phyloP scores from a whole-genome alignment of 2,113 vertebrate species.

The Etia nguti region DNA sequence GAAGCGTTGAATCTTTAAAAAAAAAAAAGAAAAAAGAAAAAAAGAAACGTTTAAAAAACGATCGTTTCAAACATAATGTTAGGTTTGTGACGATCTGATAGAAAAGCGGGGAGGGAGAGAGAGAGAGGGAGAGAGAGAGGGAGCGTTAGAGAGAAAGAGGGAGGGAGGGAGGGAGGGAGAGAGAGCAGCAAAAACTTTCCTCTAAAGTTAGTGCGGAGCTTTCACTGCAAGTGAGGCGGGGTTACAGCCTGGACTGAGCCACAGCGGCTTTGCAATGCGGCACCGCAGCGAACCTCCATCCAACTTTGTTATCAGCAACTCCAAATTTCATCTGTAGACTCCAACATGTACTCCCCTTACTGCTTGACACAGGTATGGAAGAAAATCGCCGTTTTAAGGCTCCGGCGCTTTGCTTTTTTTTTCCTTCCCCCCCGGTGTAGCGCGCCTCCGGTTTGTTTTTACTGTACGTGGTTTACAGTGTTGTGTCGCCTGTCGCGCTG shows the following conservation, averaged over 20 bases:
- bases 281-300: constrained; percentile 76
- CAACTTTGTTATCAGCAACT: constrained; percentile 69
- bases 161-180: constrained; percentile 12
- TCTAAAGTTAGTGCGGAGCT: constrained; percentile 74
- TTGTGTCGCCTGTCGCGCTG: background rate
- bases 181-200: constrained; percentile 63
- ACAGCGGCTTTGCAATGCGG: constrained; percentile 76
- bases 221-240: constrained; percentile 80
- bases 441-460: constrained; percentile 23
- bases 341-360: constrained; percentile 80
- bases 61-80: background rate
- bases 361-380: constrained; percentile 79
- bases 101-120: constrained; percentile 8
- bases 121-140: background rate
- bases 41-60: background rate
- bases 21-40: background rate
- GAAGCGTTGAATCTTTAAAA: background rate
- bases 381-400: background rate
- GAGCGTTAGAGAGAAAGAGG: background rate
- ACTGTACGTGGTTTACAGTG: constrained; percentile 10
- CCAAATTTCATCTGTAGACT: constrained; percentile 63
- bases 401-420: background rate
- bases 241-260: constrained; percentile 74
- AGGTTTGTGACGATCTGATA: background rate
- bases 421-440: background rate